Evolutionary conservation across 2,888 invertebrate species (phyloP), one percentile per base, ranked within the genome.

Genomic region (Lepetodrilus schrolli): DNA sequence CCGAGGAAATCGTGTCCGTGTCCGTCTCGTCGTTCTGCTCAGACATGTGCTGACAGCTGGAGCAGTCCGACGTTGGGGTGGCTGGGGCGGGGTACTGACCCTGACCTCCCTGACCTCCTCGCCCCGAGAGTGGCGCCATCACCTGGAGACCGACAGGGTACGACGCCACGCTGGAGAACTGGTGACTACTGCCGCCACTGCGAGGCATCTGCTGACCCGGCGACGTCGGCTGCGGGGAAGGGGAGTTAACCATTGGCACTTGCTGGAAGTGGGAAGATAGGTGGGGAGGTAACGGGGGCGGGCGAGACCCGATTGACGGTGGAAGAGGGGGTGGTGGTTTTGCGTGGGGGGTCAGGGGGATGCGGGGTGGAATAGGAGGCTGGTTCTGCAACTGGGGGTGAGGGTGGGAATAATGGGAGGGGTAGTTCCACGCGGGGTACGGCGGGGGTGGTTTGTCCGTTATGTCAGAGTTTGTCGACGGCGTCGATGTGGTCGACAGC

Each of bases 371-470:
- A 77, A 85, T 74, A 4, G 83, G 83, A 43, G 86, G 78, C 74
- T 80, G 83, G 34, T 76, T 79, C 73, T 75, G 73, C 37, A 85
- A 77, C 74, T 80, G 83, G 34, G 74, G 78, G 72, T 75, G 73
- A 50, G 66, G 66, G 37, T 37, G 7, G 23, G 69, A 74, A 51
- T 37, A 79, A 51, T 74, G 77, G n/a, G 66, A 50, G 7, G 72
- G 68, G 30, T 74, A 71, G 4, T 65, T 79, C 66, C 81, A 66
- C 5, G 87, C 86, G 5, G 89, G 88, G 76, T 89, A 88, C 0
- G 89, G 90, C 30, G 90, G 90, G 5, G 89, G 90, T n/a, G 88
- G 89, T 74, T 86, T 85, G 72, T 88, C 88, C 10, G 87, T 87
- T 75, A 89, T 84, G 78, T 89, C 89, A 7, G 89, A 90, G 78